Base-by-base conservation (phyloP, 2,113 vertebrate species). In the Penelope pileata region DNA sequence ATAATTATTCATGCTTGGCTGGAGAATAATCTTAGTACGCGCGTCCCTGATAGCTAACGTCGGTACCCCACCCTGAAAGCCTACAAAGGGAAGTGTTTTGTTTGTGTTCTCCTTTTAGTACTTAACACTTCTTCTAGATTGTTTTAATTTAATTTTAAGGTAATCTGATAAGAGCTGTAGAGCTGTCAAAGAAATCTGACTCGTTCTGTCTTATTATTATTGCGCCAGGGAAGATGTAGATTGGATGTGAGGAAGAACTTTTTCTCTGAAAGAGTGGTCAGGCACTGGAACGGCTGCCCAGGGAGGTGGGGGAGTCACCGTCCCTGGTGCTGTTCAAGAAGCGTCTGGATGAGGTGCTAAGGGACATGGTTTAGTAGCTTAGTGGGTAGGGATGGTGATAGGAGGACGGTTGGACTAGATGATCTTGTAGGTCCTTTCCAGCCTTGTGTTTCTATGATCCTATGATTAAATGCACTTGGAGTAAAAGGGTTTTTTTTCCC, bases 61-160 rank as follows among this genome's bases (percentile, higher is more conserved):
- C 38, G 29, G 32, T 24, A 19, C 83, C 42, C 83, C n/a, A 6
- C 68, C 68, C 72, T 63, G 83, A 90, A 70, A 96, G 76, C 90
- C 83, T 75, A 63, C 88, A 88, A 84, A 91, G 91, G 91, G 56
- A 45, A 93, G 79, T 24, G 85, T 34, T 83, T 47, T 82, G 75
- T 87, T 92, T 93, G 85, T 80, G 38, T 7, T 91, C 90, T 96
- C 68, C 38, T 64, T 14, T 59, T 76, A 80, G 78, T 88, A 74
- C 85, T 93, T 88, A 88, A 95, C 93, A 69, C 59, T 91, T 74
- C 75, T 88, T 86, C 95, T 56, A 78, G 85, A 83, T 86, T 88
- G 91, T 91, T 94, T 95, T 90, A 92, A 93, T 96, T 93, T 92
- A 86, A 96, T 94, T 94, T 95, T 23, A 70, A 90, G 48, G 43